These are phyloP conservation scores for Grallaria varia DNA, from an alignment of 2,113 vertebrate genomes.

Conservation along the genomic window DNA sequence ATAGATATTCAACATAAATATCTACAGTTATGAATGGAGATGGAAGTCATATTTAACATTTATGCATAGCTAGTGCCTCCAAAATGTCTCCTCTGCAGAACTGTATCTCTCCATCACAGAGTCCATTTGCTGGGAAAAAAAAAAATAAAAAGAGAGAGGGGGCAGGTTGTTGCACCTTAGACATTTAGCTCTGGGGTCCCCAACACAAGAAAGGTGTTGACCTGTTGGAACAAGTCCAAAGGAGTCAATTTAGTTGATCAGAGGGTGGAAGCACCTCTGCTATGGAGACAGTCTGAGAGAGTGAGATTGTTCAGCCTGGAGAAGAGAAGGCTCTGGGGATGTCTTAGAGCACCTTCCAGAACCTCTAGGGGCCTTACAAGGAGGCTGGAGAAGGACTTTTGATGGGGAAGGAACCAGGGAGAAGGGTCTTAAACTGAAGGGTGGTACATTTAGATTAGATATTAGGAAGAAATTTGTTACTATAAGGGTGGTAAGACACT, in stretches of 20 bases:
- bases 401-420: background rate
- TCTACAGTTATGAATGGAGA: background rate
- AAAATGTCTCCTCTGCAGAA: background rate
- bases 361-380: no score
- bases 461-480: background rate
- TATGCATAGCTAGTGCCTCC: background rate
- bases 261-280: background rate
- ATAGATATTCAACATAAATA: background rate
- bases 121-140: background rate
- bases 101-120: background rate
- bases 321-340: rapidly evolving
- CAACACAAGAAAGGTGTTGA: background rate
- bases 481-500: background rate
- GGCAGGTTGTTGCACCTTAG: background rate
- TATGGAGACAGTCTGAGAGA: background rate
- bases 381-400: background rate
- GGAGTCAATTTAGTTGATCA: background rate
- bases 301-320: background rate
- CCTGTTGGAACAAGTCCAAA: background rate
- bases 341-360: background rate
- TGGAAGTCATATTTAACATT: background rate
- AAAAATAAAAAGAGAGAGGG: background rate
- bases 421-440: background rate
- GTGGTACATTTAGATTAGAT: background rate
- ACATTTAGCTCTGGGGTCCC: background rate